phyloP scores from a whole-genome alignment of 1,140 invertebrate species.

The Chrysomallon squamiferum region DNA sequence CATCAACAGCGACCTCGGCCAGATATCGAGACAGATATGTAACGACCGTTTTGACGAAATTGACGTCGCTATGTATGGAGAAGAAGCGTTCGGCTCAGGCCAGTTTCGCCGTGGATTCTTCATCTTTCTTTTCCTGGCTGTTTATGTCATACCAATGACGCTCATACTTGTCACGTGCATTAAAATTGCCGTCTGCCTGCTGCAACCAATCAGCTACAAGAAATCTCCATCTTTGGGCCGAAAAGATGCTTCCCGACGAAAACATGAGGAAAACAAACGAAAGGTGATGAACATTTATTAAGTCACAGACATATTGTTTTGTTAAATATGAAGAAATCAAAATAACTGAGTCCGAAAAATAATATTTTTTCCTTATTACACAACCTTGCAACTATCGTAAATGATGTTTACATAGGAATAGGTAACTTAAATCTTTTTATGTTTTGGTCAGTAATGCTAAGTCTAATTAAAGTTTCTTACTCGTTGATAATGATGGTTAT shows the following conservation, averaged over 20 bases:
- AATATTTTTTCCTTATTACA: no score
- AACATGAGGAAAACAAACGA: conserved; percentile 55
- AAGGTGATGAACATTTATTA: conserved; percentile 33
- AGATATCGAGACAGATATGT: conserved; percentile 58
- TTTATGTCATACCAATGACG: conserved; percentile 63
- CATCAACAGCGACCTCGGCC: conserved; percentile 58
- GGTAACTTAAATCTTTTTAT: no score
- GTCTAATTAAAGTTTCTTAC: no score
- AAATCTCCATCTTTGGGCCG: conserved; percentile 23
- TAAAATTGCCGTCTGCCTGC: conserved; percentile 61
- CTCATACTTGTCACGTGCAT: conserved; percentile 64
- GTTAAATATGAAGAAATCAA: no score
- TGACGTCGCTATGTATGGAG: conserved; percentile 38
- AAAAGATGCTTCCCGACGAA: conserved; percentile 32
- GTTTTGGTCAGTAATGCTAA: no score
- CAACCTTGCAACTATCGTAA: no score
- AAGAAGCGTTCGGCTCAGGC: conserved; percentile 19
- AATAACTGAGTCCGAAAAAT: no score
- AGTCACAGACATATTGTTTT: not conserved
- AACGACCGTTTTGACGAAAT: conserved; percentile 59
- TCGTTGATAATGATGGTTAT: no score
- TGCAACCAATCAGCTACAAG: conserved; percentile 46
- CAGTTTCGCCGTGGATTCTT: conserved; percentile 62
- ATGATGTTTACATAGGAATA: no score
- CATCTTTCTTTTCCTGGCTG: conserved; percentile 63